phyloP scores from a whole-genome alignment of 2,797 vertebrate genomes.

The Threskiornis aethiopicus region DNA sequence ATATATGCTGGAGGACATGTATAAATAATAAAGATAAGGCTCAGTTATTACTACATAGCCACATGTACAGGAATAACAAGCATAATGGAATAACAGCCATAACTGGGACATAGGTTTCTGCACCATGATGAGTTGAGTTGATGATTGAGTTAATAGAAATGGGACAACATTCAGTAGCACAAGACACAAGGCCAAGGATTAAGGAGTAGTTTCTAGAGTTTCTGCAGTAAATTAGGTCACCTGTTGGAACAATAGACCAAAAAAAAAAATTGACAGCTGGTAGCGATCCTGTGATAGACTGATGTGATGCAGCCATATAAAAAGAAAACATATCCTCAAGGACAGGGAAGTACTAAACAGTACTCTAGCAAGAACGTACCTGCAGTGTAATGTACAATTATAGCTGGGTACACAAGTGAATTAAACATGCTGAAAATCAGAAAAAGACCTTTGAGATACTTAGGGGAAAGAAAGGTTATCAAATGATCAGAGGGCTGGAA shows the following conservation, averaged over 20 bases:
- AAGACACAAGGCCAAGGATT: background rate
- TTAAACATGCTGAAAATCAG: background rate
- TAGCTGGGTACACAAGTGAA: background rate
- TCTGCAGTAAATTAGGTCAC: background rate
- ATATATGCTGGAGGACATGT: background rate
- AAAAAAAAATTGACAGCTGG: background rate
- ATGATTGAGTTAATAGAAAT: background rate
- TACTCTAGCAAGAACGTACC: background rate
- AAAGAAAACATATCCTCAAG: background rate
- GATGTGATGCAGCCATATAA: background rate
- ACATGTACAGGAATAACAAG: background rate
- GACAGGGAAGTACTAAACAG: background rate
- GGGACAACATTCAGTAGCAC: background rate
- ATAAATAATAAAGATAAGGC: background rate
- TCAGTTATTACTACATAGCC: background rate
- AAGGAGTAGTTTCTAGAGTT: background rate
- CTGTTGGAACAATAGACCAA: background rate
- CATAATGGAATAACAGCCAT: background rate
- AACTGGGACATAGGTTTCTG: background rate
- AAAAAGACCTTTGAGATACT: background rate
- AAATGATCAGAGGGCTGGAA: background rate
- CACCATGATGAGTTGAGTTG: background rate
- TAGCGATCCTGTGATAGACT: background rate
- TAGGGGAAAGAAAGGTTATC: background rate
- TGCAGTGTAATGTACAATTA: background rate